Evolutionary conservation across 2,113 vertebrate genomes (phyloP), one percentile per base, ranked within the genome.

Genomic region (Cariama cristata): DNA sequence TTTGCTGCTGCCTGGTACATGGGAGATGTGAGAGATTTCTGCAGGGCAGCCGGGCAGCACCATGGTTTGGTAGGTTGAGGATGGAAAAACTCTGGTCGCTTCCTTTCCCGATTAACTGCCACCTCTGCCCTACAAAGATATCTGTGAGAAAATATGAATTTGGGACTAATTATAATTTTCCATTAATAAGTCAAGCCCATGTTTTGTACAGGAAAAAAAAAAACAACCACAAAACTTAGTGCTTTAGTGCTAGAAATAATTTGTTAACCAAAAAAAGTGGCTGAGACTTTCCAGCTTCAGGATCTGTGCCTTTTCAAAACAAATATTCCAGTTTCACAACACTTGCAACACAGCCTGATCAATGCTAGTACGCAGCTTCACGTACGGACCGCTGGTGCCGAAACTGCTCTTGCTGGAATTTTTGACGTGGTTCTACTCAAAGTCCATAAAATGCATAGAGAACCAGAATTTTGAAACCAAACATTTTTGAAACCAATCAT

Each of bases 271-370:
- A 55, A 72, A 87, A 55, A 50, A 30, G 40, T 28, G 38, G 3
- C 55, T 67, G 75, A 84, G 49, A 40, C 56, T 66, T 72, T 60
- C 4, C 8, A 76, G 45, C 67, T 81, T 89, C 64, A 53, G 76
- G 60, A 94, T 80, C 56, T 55, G 50, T 80, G 74, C 3, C 69
- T 91, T 93, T 95, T 93, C 76, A 40, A 91, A 94, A 58, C 60
- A 91, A 95, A 93, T 91, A 95, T 67, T 92, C 52, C 64, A 45
- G 40, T 95, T 97, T 92, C 93, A 92, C 94, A 93, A 97, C 38
- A 33, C 75, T 95, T 95, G 73, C 95, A 91, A 79, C 91, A 94
- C 60, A 95, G 27, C 33, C 44, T 77, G 84, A 85, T 96, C 95
- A 91, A 85, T 91, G 93, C 35, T 60, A 93, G 53, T 68, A 89